A percentile compares a stretch with the other conserved stretches of the same genome.
Conservation (phyloP, 2,797 vertebrate genomes). For the Selene dorsalis region DNA sequence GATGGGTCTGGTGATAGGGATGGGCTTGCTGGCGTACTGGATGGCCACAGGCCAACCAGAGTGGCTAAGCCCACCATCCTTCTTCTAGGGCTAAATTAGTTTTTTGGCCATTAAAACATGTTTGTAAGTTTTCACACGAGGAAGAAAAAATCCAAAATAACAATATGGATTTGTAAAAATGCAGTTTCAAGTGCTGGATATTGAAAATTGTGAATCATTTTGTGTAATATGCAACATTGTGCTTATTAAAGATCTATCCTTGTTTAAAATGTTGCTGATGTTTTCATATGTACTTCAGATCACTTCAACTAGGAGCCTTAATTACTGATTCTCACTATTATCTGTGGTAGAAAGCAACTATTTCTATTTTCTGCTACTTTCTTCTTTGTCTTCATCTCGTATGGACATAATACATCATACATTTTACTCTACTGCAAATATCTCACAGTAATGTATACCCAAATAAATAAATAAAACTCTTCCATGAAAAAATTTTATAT, state of each 20-base stretch:
- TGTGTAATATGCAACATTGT: constrained; percentile 32
- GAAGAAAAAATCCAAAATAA: background rate
- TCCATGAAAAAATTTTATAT: too few species aligned
- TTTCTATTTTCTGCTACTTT: background rate
- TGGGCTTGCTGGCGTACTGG: constrained; percentile 78
- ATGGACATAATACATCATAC: background rate
- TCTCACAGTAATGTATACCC: background rate
- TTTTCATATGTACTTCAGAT: background rate
- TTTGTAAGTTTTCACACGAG: background rate
- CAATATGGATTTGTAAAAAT: constrained; percentile 17
- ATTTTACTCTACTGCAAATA: background rate
- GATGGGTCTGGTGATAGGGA: constrained; percentile 61
- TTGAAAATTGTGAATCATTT: background rate
- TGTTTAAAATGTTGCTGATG: background rate
- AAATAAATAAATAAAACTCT: too few species aligned
- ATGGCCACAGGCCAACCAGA: constrained; percentile 72
- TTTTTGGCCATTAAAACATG: constrained; percentile 1
- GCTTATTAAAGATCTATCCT: constrained; percentile 49
- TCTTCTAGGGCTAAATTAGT: constrained; percentile 25
- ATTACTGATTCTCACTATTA: background rate
- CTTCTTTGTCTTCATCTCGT: background rate
- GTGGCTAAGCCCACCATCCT: constrained; percentile 48
- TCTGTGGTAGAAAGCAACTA: background rate
- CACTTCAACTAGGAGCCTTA: background rate
- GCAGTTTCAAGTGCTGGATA: background rate